phyloP scores from a whole-genome alignment of 2,888 invertebrate species.

The Melitaea athalia region DNA sequence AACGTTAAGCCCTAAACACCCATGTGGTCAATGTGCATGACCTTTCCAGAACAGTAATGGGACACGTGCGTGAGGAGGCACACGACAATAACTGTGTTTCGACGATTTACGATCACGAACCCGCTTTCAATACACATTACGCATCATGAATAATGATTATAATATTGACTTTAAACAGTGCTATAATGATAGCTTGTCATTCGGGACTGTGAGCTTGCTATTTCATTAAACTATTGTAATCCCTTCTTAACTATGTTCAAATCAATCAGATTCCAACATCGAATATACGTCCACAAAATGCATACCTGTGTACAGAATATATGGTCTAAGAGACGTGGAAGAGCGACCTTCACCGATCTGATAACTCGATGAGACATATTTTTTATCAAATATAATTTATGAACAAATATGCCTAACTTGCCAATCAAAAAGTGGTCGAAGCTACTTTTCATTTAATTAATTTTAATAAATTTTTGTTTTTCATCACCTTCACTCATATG shows the following conservation, averaged over 20 bases:
- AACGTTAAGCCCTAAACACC: constrained; percentile 34
- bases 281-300: not conserved
- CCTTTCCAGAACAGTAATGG: constrained; percentile 63
- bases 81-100: constrained; percentile 67
- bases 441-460: no score
- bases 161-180: constrained; percentile 47
- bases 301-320: no score
- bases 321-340: no score
- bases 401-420: no score
- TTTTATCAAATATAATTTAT: no score
- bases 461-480: no score
- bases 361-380: no score
- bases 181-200: constrained; percentile 12
- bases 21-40: constrained; percentile 52
- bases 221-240: constrained; percentile 14
- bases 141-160: constrained; percentile 68
- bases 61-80: constrained; percentile 66
- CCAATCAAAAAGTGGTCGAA: no score
- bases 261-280: not conserved
- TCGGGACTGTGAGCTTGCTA: constrained; percentile 14
- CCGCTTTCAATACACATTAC: constrained; percentile 56
- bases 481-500: no score
- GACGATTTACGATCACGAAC: constrained; percentile 75
- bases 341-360: no score
- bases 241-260: not conserved